Evolutionary conservation across 2,113 vertebrate genomes (phyloP).

Genomic region (Panthera leo): DNA sequence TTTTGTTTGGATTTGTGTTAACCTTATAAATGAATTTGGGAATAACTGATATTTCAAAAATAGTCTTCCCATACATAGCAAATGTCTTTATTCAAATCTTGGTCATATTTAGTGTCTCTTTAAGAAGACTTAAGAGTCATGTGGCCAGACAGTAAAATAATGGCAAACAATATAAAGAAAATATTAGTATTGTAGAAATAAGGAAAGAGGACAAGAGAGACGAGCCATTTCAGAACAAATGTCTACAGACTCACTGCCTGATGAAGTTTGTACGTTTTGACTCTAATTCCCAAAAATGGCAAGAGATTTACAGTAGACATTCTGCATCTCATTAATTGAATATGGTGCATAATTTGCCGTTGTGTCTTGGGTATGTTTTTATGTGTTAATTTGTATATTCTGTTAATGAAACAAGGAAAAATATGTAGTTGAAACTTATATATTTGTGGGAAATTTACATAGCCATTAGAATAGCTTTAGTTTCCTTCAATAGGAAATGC

Average conservation of each 20-base stretch:
- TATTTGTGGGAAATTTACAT: neutral
- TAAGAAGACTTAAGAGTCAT: neutral
- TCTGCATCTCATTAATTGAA: neutral
- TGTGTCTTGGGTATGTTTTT: neutral
- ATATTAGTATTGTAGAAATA: neutral
- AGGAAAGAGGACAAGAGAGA: neutral
- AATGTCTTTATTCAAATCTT: constrained; percentile 25
- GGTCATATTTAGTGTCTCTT: neutral
- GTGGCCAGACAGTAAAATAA: neutral
- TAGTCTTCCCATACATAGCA: neutral
- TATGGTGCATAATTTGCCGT: neutral
- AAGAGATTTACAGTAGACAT: neutral
- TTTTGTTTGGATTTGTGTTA: constrained; percentile 23
- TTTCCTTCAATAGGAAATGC: neutral
- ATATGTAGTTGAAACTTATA: neutral
- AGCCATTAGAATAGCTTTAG: neutral
- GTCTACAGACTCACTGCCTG: neutral
- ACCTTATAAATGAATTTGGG: neutral
- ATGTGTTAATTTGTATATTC: neutral
- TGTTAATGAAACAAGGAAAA: neutral
- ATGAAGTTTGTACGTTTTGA: neutral
- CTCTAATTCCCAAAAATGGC: neutral
- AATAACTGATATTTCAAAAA: constrained; percentile 40
- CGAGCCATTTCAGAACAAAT: neutral
- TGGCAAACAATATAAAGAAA: neutral